These are phyloP conservation scores for Macropus fuliginosus DNA, from an alignment of 2,797 vertebrate genomes.

Conservation along the genomic window DNA sequence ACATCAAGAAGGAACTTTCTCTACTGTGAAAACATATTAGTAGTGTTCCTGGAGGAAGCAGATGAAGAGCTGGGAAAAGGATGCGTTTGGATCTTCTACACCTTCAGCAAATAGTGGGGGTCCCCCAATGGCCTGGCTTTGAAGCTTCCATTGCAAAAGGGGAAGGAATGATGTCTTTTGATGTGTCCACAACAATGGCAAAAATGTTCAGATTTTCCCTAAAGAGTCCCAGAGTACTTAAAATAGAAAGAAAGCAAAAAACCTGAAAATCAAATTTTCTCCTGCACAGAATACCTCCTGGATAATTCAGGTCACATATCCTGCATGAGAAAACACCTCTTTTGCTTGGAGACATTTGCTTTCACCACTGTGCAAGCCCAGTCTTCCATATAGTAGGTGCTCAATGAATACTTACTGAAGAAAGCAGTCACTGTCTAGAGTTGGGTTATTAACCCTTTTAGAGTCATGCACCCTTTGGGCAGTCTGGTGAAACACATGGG, in stretches of 20 bases:
- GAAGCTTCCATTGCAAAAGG: background rate
- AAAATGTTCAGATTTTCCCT: background rate
- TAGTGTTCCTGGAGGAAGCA: background rate
- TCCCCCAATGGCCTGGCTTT: background rate
- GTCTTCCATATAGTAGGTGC: background rate
- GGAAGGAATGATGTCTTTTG: background rate
- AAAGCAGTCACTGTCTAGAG: background rate
- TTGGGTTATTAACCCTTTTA: background rate
- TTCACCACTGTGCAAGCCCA: background rate
- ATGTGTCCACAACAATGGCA: background rate
- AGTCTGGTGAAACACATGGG: background rate
- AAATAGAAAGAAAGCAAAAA: background rate
- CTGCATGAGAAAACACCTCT: background rate
- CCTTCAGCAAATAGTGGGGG: background rate
- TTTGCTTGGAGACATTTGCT: background rate
- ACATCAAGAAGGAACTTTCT: background rate
- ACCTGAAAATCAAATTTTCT: background rate
- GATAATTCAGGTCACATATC: background rate
- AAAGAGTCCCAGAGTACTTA: background rate
- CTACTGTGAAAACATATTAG: background rate
- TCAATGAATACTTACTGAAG: background rate
- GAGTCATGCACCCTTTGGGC: background rate
- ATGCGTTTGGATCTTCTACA: background rate
- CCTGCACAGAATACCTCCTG: background rate
- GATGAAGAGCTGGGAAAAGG: background rate